phyloP scores from a whole-genome alignment of 2,888 invertebrate species.

The Rapana venosa region DNA sequence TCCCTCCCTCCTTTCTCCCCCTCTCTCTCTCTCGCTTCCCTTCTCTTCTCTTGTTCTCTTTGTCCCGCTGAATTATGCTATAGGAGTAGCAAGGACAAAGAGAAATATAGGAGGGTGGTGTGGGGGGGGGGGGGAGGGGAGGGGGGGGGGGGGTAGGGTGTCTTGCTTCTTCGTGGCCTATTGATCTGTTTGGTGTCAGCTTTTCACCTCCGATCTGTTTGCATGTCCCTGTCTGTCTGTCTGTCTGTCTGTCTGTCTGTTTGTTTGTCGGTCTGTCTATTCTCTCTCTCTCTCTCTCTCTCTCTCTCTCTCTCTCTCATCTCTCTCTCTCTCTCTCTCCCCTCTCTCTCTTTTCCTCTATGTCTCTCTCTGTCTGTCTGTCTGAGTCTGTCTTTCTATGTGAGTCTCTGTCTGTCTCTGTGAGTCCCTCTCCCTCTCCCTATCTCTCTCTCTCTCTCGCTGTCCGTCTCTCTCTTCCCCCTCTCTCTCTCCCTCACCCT shows the following conservation, averaged over 20 bases:
- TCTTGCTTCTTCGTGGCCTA: too few relatives aligned
- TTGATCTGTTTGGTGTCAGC: too few relatives aligned
- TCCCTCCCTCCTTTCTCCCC: background rate
- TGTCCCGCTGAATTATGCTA: too few relatives aligned
- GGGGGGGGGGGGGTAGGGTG: too few relatives aligned
- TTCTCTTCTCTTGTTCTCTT: too few relatives aligned
- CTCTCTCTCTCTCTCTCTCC: background rate
- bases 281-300: too few relatives aligned
- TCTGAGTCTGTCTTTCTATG: background rate
- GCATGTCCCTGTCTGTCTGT: background rate
- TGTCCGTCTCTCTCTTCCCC: background rate
- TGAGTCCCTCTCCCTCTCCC: background rate
- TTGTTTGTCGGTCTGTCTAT: background rate
- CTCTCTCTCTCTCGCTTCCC: background rate
- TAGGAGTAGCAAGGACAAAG: too few relatives aligned
- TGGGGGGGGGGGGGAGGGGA: too few relatives aligned
- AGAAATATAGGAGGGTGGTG: too few relatives aligned
- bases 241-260: background rate
- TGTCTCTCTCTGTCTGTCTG: background rate
- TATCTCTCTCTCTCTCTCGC: background rate
- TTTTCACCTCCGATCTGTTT: background rate
- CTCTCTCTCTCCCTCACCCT: background rate
- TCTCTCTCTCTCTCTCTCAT: background rate
- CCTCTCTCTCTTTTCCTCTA: background rate
- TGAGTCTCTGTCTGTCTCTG: background rate